These are phyloP conservation scores for Salarias fasciatus DNA, from an alignment of 2,797 vertebrate species.

Conservation along the genomic window DNA sequence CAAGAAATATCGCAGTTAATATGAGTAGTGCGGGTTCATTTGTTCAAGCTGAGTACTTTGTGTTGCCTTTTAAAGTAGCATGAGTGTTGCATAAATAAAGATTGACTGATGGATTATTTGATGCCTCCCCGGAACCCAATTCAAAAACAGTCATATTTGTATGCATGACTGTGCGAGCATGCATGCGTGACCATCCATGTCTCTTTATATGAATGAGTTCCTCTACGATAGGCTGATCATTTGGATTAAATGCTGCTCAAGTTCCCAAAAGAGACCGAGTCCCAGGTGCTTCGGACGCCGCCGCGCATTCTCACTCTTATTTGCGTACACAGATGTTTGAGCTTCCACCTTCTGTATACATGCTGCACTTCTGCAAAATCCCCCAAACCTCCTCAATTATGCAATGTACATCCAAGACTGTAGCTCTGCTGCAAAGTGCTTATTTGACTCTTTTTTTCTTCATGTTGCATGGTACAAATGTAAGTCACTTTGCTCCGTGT, in stretches of 20 bases:
- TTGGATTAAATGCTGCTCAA: constrained; percentile 38
- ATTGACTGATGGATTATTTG: no score
- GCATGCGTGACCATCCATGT: constrained; percentile 24
- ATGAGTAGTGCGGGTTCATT: no score
- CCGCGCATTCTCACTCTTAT: constrained; percentile 54
- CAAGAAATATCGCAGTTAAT: no score
- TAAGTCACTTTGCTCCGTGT: constrained; percentile 10
- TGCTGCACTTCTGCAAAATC: constrained; percentile 61
- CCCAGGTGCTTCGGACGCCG: constrained; percentile 66
- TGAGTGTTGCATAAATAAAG: no score
- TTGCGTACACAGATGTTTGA: constrained; percentile 78
- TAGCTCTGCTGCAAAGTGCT: not conserved
- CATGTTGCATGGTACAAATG: constrained; percentile 10
- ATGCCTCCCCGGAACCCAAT: no score
- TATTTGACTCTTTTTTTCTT: constrained; percentile 36
- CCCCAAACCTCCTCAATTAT: constrained; percentile 51
- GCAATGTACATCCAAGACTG: constrained; percentile 10
- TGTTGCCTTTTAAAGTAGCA: no score
- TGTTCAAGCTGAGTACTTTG: no score
- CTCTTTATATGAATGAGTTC: constrained; percentile 14
- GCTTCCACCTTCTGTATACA: constrained; percentile 67
- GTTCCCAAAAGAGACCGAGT: constrained; percentile 53
- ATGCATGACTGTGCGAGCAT: constrained; percentile 22
- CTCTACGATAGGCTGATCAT: constrained; percentile 24
- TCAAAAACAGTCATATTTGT: constrained; percentile 26